phyloP scores from a whole-genome alignment of 2,797 vertebrate species.

The Propithecus deckenii region DNA sequence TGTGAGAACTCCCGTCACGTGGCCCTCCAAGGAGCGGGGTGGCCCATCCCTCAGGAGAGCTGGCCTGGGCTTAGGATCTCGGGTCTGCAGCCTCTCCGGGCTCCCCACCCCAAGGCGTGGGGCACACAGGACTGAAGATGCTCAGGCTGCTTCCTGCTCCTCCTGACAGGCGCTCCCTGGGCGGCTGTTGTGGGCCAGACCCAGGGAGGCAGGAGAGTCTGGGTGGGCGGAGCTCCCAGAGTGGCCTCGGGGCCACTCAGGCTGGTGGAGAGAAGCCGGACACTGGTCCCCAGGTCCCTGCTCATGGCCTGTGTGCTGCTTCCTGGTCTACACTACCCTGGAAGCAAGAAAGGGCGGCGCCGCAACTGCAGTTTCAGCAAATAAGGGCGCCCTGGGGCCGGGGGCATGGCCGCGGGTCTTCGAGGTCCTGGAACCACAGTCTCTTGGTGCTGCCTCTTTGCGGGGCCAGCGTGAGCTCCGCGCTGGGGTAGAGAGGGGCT shows the following conservation, averaged over 20 bases:
- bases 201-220: rapidly evolving
- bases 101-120: rapidly evolving
- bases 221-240: rapidly evolving
- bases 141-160: rapidly evolving
- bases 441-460: not conserved
- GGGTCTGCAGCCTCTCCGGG: rapidly evolving
- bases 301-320: rapidly evolving
- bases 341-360: rapidly evolving
- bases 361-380: not conserved
- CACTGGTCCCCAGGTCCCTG: not conserved
- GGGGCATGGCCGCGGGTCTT: rapidly evolving
- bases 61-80: not conserved
- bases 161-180: rapidly evolving
- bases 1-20: rapidly evolving
- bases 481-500: too few species aligned
- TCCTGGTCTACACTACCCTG: rapidly evolving
- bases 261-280: rapidly evolving
- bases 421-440: too few species aligned
- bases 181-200: rapidly evolving
- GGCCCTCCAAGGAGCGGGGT: rapidly evolving
- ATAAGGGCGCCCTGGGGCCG: not conserved
- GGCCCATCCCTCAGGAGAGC: rapidly evolving
- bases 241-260: rapidly evolving
- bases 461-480: rapidly evolving
- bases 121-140: not conserved